phyloP scores from a whole-genome alignment of 2,888 invertebrate species.

The Ecdyonurus torrentis region DNA sequence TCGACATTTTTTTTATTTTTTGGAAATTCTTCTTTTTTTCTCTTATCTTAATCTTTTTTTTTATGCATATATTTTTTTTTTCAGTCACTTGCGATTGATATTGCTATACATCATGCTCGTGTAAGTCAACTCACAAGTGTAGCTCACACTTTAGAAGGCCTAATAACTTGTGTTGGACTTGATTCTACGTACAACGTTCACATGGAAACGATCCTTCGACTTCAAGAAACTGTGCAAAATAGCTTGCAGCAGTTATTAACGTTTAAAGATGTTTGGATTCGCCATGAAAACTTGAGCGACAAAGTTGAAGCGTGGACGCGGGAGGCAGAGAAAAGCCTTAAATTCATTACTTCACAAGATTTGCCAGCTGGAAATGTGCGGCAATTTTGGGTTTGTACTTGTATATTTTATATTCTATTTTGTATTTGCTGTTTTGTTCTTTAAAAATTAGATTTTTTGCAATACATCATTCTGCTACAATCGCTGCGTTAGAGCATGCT shows the following conservation, averaged over 20 bases:
- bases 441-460: neutral
- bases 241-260: constrained; percentile 52
- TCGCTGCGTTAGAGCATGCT: too few relatives aligned
- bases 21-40: neutral
- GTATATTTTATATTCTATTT: neutral
- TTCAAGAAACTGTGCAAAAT: constrained; percentile 59
- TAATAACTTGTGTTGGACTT: constrained; percentile 56
- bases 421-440: neutral
- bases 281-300: constrained; percentile 54
- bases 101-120: constrained; percentile 63
- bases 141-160: constrained; percentile 52
- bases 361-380: constrained; percentile 54
- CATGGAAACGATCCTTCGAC: constrained; percentile 48
- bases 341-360: constrained; percentile 40
- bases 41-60: too few relatives aligned
- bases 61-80: constrained; percentile 9
- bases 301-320: constrained; percentile 62
- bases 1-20: too few relatives aligned
- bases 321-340: constrained; percentile 51
- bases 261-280: constrained; percentile 30
- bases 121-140: constrained; percentile 53
- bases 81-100: constrained; percentile 56
- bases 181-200: constrained; percentile 57
- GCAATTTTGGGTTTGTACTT: constrained; percentile 52
- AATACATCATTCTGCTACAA: neutral